These are phyloP conservation scores for Tanytarsus gracilentus DNA, from an alignment of 2,888 invertebrate genomes.

Conservation along the genomic window DNA sequence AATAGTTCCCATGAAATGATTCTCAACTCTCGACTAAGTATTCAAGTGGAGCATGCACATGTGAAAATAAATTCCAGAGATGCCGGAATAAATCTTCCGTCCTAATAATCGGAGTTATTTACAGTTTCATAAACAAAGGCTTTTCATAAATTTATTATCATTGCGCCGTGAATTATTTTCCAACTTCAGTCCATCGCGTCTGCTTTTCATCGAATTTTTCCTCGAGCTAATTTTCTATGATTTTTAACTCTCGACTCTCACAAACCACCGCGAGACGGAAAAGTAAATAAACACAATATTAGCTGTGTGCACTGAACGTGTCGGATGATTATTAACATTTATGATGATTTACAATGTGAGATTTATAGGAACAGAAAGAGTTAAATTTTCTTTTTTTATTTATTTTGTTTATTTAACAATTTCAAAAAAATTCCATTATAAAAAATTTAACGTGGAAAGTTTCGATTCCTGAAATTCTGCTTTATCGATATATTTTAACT, in stretches of 20 bases:
- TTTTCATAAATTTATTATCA: constrained; percentile 28
- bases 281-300: constrained; percentile 19
- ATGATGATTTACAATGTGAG: constrained; percentile 26
- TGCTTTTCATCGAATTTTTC: constrained; percentile 13
- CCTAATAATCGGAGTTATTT: constrained; percentile 4
- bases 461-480: no score
- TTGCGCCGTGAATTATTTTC: constrained; percentile 16
- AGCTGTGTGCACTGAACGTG: background rate
- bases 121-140: constrained; percentile 24
- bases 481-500: no score
- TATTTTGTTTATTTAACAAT: background rate
- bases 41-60: constrained; percentile 1
- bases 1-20: background rate
- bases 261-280: no score
- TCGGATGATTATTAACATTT: constrained; percentile 25
- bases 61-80: constrained; percentile 1
- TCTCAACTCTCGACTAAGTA: background rate
- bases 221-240: constrained; percentile 8
- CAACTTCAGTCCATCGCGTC: background rate
- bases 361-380: constrained; percentile 18
- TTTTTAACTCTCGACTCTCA: background rate
- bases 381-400: background rate
- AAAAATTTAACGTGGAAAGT: no score
- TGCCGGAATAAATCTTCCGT: constrained; percentile 1
- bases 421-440: no score